Base-by-base conservation (phyloP, 2,113 vertebrate species). In the Raphicerus campestris region DNA sequence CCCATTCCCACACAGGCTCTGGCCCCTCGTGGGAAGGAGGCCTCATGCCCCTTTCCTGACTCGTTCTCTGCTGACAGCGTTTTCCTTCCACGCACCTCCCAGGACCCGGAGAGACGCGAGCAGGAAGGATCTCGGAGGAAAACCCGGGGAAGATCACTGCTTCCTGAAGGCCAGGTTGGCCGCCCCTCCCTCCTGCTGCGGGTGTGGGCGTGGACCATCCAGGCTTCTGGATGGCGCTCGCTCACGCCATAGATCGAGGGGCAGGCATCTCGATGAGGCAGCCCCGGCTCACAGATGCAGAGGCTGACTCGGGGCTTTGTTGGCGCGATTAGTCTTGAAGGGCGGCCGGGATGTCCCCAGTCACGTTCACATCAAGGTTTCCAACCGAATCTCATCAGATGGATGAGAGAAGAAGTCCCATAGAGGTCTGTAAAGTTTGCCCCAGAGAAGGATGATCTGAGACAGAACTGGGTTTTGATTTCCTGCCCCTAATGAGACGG, bases 401-500 rank as follows among this genome's bases (percentile, higher is more conserved):
- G 15, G 35, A 6, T 0, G 20, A 84, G 61, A 53, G 32, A 53
- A 80, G 63, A 90, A 5, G 16, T 5, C 3, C 35, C 0, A 0
- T 7, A 11, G 28, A 6, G 49, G 87, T 49, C 20, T 8, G 19
- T 49, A 17, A 28, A 35, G 66, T 55, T 66, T 66, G 39, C 47
- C 6, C 5, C 22, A 4, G 2, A 78, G 32, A 83, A 24, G 17
- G 85, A 30, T 66, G 42, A 55, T 42, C 39, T 14, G 87, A 75
- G 63, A 42, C n/a, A 28, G 60, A 22, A 28, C 22, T 88, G 88
- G 55, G 35, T 56, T 91, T 94, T n/a, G 82, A 75, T 47, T 94
- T 92, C 47, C 49, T 75, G 35, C 39, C 63, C 77, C 90, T 89
- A 80, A 26, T 92, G 92, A 92, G 85, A 86, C 91, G 83, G 77